A percentile compares a stretch with the other conserved stretches of the same genome.
phyloP scores from a whole-genome alignment of 2,113 vertebrate genomes.

The Pachycephala philippinensis region DNA sequence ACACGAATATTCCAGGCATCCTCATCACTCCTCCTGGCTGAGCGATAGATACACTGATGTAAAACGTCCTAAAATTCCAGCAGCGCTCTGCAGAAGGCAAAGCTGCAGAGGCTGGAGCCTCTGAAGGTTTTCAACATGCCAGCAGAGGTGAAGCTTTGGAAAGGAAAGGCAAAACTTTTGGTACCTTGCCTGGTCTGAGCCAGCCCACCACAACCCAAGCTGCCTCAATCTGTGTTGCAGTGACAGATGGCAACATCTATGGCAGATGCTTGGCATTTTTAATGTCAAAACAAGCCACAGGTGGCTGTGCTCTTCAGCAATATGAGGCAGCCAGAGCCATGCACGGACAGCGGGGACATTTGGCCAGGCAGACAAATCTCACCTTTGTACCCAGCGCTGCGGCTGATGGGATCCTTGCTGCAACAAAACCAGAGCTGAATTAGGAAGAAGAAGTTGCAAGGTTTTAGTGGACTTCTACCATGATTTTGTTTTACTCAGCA shows the following conservation, averaged over 20 bases:
- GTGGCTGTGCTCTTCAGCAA: background rate
- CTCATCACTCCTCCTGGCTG: background rate
- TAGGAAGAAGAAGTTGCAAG: background rate
- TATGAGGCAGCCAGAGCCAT: background rate
- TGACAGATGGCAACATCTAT: background rate
- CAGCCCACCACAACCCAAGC: background rate
- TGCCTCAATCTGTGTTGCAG: background rate
- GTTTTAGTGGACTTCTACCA: background rate
- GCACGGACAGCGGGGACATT: fast-evolving
- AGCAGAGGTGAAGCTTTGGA: background rate
- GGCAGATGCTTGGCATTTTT: background rate
- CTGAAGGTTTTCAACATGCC: background rate
- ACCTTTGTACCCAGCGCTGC: fast-evolving
- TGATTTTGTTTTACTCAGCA: background rate
- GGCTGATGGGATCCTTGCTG: background rate
- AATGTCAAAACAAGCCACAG: background rate
- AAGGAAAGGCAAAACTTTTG: background rate
- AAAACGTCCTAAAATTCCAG: background rate
- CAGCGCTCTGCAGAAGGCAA: background rate
- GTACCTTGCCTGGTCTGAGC: background rate
- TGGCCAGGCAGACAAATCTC: background rate
- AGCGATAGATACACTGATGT: background rate
- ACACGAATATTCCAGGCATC: fast-evolving
- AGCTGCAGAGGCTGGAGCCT: background rate
- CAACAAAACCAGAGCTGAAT: background rate